A percentile compares a stretch with the other conserved stretches of the same genome.
Conservation (phyloP, 2,888 invertebrate species). For the Ophion ventricosus region DNA sequence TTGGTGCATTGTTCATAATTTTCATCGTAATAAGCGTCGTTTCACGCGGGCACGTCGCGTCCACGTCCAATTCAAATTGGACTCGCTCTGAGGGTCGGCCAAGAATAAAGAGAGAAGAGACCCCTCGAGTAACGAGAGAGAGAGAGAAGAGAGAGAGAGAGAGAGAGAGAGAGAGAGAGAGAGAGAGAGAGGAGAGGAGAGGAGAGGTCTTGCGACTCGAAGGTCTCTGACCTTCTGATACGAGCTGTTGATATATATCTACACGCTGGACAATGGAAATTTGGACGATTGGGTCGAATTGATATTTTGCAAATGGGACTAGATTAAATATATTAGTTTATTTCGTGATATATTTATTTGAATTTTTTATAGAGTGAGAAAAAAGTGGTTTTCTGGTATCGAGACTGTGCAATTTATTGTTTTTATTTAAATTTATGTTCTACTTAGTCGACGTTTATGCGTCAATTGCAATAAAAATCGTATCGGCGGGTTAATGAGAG, state of each 20-base stretch:
- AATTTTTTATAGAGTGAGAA: no score
- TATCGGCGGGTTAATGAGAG: slow-evolving; percentile 8
- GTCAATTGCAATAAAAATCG: background rate
- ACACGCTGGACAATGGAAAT: background rate
- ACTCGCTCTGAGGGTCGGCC: background rate
- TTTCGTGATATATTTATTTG: background rate
- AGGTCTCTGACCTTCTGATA: background rate
- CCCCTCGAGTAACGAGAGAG: background rate
- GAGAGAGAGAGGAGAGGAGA: no score
- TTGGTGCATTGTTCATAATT: slow-evolving; percentile 32
- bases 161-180: no score
- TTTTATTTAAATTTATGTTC: background rate
- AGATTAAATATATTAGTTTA: background rate
- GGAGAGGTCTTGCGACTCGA: background rate
- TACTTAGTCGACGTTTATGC: background rate
- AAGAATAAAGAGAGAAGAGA: background rate
- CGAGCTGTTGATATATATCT: background rate
- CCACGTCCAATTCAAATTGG: background rate
- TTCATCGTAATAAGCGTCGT: background rate
- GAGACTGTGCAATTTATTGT: background rate
- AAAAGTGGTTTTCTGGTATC: background rate
- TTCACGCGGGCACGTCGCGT: background rate
- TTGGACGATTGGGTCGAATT: background rate
- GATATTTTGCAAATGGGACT: background rate
- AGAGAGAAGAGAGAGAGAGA: no score